Evolutionary conservation across 1,140 invertebrate species (phyloP), one percentile per base, ranked within the genome.

Genomic region (Plutomurus gul): DNA sequence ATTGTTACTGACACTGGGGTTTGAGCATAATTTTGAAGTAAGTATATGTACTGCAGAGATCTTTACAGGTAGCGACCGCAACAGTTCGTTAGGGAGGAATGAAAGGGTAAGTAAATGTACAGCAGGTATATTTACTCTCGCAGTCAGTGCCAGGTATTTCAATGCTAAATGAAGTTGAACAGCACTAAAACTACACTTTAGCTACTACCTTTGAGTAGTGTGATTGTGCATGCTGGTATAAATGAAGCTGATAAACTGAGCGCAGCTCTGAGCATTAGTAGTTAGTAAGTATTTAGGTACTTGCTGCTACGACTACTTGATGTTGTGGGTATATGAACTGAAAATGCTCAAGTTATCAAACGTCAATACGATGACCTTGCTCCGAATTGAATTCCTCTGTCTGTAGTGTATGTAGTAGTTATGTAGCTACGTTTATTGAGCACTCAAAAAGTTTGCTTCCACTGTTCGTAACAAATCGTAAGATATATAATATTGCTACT

Each of bases 61-160:
- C n/a, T n/a, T n/a, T n/a, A n/a, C n/a, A n/a, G n/a, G n/a, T n/a
- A n/a, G n/a, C n/a, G n/a, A 47, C 46, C 46, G 47, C 25, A 22
- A 25, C n/a, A n/a, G n/a, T n/a, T n/a, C n/a, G n/a, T n/a, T n/a
- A n/a, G n/a, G n/a, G n/a, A n/a, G n/a, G 25, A 51, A 65, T 18
- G 56, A 65, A 65, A 65, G 56, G 56, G 56, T 65, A 65, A 65
- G 56, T 65, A 27, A 43, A n/a, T n/a, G n/a, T n/a, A n/a, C n/a
- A n/a, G n/a, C n/a, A 65, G 56, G 36, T 65, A 65, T 65, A 65
- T 65, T 65, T 65, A 65, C 25, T 27, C 25, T 65, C 27, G 18
- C 56, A 65, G 56, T 65, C 56, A 65, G 56, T 65, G 30, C 56
- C 56, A 33, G 56, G 56, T 65, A 65, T 65, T 65, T 65, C 56